phyloP scores from a whole-genome alignment of 2,888 invertebrate genomes.

The Cistogaster globosa region DNA sequence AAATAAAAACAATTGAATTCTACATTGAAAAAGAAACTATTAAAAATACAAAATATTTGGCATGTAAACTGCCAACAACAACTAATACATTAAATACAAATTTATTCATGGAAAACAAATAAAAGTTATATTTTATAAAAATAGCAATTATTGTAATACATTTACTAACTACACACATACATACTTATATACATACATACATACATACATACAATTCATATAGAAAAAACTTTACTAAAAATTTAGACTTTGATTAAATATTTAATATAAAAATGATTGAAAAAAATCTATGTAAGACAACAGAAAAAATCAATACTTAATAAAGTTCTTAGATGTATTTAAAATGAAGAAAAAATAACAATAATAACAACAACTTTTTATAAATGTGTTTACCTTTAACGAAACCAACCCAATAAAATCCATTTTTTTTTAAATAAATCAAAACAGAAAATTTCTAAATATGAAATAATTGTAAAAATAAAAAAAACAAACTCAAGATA shows the following conservation, averaged over 20 bases:
- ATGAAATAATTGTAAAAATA: constrained; percentile 28
- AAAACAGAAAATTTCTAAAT: neutral
- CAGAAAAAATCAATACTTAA: constrained; percentile 26
- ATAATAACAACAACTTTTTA: constrained; percentile 41
- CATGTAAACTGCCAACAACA: constrained; percentile 55
- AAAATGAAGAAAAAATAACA: neutral
- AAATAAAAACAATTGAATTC: too few species aligned
- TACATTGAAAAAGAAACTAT: neutral
- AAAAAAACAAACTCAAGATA: constrained; percentile 49
- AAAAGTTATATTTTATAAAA: constrained; percentile 4
- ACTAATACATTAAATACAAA: neutral
- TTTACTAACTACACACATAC: constrained; percentile 16
- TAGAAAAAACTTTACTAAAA: constrained; percentile 20
- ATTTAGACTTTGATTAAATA: constrained; percentile 30
- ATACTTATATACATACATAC: constrained; percentile 25
- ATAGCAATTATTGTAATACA: constrained; percentile 54
- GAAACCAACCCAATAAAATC: neutral
- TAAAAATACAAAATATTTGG: neutral
- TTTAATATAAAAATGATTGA: constrained; percentile 12
- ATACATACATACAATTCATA: neutral
- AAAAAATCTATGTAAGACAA: neutral
- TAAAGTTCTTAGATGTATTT: constrained; percentile 52
- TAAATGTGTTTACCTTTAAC: constrained; percentile 55
- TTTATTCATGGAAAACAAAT: constrained; percentile 29
- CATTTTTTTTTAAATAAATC: constrained; percentile 26